Conservation (phyloP, 1,140 invertebrate species). For the Campoletis sonorensis region DNA sequence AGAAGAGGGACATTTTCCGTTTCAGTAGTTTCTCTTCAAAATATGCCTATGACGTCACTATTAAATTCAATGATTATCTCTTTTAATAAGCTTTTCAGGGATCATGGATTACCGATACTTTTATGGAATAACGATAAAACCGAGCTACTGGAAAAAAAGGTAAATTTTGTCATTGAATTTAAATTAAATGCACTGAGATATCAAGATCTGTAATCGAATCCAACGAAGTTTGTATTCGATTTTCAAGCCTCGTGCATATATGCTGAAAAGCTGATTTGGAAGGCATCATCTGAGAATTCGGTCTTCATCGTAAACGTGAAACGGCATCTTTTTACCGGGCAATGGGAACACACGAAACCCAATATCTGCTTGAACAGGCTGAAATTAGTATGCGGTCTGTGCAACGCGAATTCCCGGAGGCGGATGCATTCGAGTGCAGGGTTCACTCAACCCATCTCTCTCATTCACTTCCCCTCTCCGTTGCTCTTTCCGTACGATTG, state of each 20-base stretch:
- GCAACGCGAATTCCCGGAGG: slow-evolving; percentile 16
- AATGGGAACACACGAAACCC: slow-evolving; percentile 35
- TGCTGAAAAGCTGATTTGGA: not conserved
- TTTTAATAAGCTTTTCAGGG: slow-evolving; percentile 61
- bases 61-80: slow-evolving; percentile 66
- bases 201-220: not conserved
- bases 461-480: not conserved
- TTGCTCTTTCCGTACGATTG: not conserved
- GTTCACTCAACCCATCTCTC: slow-evolving; percentile 46
- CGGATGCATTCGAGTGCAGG: slow-evolving; percentile 29
- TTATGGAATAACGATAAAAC: not conserved
- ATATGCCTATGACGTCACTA: not conserved
- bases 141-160: not conserved
- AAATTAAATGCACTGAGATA: not conserved
- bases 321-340: slow-evolving; percentile 21
- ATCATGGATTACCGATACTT: slow-evolving; percentile 47
- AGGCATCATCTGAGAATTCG: slow-evolving; percentile 18
- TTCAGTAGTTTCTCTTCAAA: slow-evolving; percentile 12
- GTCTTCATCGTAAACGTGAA: slow-evolving; percentile 42
- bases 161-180: not conserved
- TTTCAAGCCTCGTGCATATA: not conserved
- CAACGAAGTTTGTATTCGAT: slow-evolving; percentile 10
- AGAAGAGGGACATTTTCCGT: not conserved
- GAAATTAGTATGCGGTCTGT: slow-evolving; percentile 50
- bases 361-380: slow-evolving; percentile 3